Evolutionary conservation across 1,140 invertebrate genomes (phyloP).

Genomic region (Sycophaga agraensis): DNA sequence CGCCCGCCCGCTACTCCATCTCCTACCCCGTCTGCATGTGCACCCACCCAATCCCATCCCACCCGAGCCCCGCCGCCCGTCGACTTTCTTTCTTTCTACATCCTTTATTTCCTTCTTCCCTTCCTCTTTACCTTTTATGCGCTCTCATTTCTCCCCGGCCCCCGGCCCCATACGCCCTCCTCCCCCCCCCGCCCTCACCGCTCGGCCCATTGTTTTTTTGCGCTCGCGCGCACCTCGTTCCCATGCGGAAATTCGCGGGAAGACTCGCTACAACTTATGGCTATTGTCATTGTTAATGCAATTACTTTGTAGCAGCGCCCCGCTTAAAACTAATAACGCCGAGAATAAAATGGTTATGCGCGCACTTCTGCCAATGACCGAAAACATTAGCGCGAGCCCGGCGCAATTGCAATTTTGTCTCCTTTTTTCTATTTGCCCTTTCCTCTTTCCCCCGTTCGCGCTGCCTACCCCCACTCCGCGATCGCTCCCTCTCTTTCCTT

Average conservation of each 20-base stretch:
- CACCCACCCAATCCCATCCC: no score
- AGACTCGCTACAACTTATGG: constrained; percentile 10
- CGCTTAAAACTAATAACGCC: constrained; percentile 21
- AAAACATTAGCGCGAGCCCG: background rate
- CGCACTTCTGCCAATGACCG: background rate
- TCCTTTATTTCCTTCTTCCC: constrained; percentile 29
- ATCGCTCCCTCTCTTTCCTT: no score
- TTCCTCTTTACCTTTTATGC: constrained; percentile 27
- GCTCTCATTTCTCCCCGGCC: constrained; percentile 22
- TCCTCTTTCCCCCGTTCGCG: background rate
- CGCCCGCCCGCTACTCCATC: no score
- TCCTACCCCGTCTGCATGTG: no score
- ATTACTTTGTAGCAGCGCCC: constrained; percentile 5
- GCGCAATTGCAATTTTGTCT: no score
- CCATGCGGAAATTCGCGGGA: constrained; percentile 3
- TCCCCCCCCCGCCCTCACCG: background rate
- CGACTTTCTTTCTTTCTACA: constrained; percentile 25
- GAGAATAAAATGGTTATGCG: background rate
- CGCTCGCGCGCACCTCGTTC: constrained; percentile 6
- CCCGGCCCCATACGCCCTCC: background rate
- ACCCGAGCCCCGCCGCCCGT: constrained; percentile 17
- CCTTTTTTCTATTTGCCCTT: no score
- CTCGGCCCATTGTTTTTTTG: constrained; percentile 10
- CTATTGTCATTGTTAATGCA: constrained; percentile 3
- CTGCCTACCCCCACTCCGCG: no score